Evolutionary conservation across 2,113 vertebrate genomes (phyloP).

Genomic region (Heloderma charlesbogerti): DNA sequence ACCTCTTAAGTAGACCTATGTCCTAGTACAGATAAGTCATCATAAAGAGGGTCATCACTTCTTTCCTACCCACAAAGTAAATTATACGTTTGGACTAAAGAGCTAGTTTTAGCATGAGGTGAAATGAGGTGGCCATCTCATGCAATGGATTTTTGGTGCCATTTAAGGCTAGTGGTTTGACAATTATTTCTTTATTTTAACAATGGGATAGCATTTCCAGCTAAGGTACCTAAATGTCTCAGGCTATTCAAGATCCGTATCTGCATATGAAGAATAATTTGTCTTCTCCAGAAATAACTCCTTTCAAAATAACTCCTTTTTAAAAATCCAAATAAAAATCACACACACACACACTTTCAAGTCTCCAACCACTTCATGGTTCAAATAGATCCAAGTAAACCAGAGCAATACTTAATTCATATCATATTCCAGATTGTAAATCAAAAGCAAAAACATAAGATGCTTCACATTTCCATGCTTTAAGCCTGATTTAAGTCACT

Average conservation of each 20-base stretch:
- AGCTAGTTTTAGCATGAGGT: background rate
- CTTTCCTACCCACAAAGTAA: rapidly evolving
- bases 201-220: background rate
- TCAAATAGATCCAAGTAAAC: background rate
- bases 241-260: background rate
- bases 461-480: background rate
- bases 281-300: background rate
- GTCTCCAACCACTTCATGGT: background rate
- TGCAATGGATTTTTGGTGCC: background rate
- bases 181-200: no score
- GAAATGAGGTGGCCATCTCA: background rate
- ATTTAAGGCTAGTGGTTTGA: background rate
- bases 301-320: background rate
- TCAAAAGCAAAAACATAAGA: background rate
- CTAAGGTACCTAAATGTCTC: background rate
- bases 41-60: rapidly evolving
- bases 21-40: rapidly evolving
- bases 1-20: background rate
- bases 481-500: background rate
- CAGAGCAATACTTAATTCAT: background rate
- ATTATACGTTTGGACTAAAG: background rate
- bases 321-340: background rate
- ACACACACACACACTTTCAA: background rate
- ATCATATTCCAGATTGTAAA: background rate
- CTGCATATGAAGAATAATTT: background rate